phyloP scores from a whole-genome alignment of 2,888 invertebrate species.

The Amphipyra berbera region DNA sequence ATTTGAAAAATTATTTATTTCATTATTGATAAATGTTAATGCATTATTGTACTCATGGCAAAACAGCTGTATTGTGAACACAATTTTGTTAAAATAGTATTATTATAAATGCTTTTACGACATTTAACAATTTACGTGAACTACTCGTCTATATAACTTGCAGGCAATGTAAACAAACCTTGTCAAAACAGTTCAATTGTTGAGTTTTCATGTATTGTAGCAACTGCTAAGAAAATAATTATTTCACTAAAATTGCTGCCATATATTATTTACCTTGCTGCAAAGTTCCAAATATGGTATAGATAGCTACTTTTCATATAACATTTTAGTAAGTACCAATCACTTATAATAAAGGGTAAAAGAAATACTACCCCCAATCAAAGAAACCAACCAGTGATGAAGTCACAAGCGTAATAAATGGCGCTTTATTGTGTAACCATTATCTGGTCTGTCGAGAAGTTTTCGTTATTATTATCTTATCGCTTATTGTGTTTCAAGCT shows the following conservation, averaged over 20 bases:
- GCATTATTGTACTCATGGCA: conserved; percentile 55
- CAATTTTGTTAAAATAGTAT: conserved; percentile 35
- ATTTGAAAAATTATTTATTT: conserved; percentile 53
- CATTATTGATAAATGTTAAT: conserved; percentile 56
- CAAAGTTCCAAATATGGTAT: neutral
- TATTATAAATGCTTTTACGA: conserved; percentile 37
- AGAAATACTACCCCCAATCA: conserved; percentile 16
- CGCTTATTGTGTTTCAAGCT: too few species aligned
- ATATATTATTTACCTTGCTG: too few species aligned
- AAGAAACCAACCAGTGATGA: neutral
- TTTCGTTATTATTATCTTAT: too few species aligned
- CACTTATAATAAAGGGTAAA: conserved; percentile 17
- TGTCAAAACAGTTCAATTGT: too few species aligned
- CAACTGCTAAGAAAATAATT: too few species aligned
- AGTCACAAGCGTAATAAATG: too few species aligned
- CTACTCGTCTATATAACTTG: neutral
- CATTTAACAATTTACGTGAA: conserved; percentile 17
- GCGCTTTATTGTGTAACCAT: too few species aligned
- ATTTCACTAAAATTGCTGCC: too few species aligned
- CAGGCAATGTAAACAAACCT: neutral
- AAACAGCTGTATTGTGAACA: conserved; percentile 39
- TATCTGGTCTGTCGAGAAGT: too few species aligned
- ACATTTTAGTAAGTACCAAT: conserved; percentile 52
- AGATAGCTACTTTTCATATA: conserved; percentile 7
- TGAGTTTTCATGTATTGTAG: too few species aligned